A percentile compares a stretch with the other conserved stretches of the same genome.
These are phyloP conservation scores for Chymomyza procnemis DNA, from an alignment of 2,888 invertebrate genomes.

Conservation along the genomic window DNA sequence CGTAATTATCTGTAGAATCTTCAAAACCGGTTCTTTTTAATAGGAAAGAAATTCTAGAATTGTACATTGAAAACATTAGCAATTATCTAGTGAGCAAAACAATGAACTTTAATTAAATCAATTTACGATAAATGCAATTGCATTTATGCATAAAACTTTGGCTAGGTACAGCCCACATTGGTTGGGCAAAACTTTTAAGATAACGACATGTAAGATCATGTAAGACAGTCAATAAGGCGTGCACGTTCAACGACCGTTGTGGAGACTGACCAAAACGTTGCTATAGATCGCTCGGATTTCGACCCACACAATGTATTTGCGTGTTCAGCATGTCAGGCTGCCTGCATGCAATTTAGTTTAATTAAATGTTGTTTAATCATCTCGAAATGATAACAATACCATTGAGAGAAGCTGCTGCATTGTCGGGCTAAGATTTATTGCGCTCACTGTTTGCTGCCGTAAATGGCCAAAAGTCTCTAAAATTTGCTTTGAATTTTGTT, in stretches of 20 bases:
- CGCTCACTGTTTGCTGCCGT: conserved; percentile 27
- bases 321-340: background rate
- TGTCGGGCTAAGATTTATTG: background rate
- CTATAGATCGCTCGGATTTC: background rate
- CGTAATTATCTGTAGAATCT: conserved; percentile 53
- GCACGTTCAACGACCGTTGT: conserved; percentile 41
- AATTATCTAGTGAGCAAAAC: conserved; percentile 49
- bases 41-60: conserved; percentile 9
- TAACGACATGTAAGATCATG: conserved; percentile 56
- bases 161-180: background rate
- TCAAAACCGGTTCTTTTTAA: conserved; percentile 25
- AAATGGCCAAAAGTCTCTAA: conserved; percentile 42
- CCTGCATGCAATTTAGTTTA: conserved; percentile 50
- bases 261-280: background rate
- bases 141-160: background rate
- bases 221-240: conserved; percentile 36
- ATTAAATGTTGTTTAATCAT: conserved; percentile 70
- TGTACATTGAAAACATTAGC: conserved; percentile 22
- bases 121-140: conserved; percentile 38
- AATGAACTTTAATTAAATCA: conserved; percentile 44
- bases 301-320: background rate
- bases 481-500: too few species aligned
- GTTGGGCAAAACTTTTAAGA: background rate
- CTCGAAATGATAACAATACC: conserved; percentile 55
- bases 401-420: conserved; percentile 21